Evolutionary conservation across 92 coral and sea anemone species (phyloP).

Genomic region (Siderastrea radians): DNA sequence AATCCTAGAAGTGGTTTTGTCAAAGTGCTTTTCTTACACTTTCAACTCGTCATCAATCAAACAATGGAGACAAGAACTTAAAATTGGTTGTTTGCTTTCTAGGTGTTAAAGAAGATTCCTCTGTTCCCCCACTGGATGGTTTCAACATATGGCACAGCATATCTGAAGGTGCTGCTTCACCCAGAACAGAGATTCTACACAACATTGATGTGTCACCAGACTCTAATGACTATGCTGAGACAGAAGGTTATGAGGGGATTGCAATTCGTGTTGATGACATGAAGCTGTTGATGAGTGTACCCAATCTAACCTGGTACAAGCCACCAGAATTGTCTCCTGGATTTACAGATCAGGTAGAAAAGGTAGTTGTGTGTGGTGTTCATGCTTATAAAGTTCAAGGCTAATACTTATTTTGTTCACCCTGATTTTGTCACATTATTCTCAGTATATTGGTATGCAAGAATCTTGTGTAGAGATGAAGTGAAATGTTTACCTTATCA

Average conservation of each 20-base stretch:
- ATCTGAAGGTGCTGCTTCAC: too few relatives aligned
- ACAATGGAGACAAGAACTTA: too few relatives aligned
- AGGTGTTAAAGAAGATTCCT: constrained; percentile 1
- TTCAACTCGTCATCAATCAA: too few relatives aligned
- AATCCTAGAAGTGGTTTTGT: too few relatives aligned
- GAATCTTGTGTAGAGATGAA: too few relatives aligned
- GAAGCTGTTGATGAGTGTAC: constrained; percentile 52
- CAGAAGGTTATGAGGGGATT: constrained; percentile 13
- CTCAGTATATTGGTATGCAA: too few relatives aligned
- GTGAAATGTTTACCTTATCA: too few relatives aligned
- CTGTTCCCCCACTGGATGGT: constrained; percentile 72
- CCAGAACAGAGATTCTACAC: constrained; percentile 66
- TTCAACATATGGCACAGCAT: too few relatives aligned
- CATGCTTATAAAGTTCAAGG: not conserved
- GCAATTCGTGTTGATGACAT: constrained; percentile 53
- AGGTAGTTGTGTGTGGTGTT: not conserved
- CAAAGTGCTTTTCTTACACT: too few relatives aligned
- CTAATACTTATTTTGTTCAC: not conserved
- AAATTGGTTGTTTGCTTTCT: not conserved
- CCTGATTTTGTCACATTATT: too few relatives aligned
- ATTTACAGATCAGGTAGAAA: not conserved
- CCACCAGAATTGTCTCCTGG: constrained; percentile 35
- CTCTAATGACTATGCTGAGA: not conserved
- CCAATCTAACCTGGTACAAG: constrained; percentile 45
- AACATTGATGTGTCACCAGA: constrained; percentile 62